Evolutionary conservation across 2,113 vertebrate genomes (phyloP), one percentile per base, ranked within the genome.

Genomic region (Leptosomus discolor): DNA sequence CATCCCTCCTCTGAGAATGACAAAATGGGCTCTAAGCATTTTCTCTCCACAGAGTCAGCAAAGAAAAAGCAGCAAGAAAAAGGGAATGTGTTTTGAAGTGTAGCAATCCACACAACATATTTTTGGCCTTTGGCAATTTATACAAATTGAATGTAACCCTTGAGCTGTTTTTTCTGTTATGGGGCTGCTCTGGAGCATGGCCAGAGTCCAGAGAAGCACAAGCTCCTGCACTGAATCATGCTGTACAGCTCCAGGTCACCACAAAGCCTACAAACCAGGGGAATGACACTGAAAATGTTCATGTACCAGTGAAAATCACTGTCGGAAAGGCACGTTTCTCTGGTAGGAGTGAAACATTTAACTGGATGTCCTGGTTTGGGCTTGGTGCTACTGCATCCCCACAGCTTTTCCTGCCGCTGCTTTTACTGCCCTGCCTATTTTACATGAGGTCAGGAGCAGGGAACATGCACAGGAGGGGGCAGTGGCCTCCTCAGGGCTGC

Each of bases 131-230:
- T 78, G 50, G 94, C 88, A 51, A 80, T 95, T 96, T 85, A 88
- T 91, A 75, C 64, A 67, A 92, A 83, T 74, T 73, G 60, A 86
- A 50, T 67, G 41, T 83, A 95, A 93, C 83, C 88, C 90, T 96
- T 79, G 93, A 93, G 94, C 94, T 94, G 90, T 81, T 95, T 76
- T 77, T 80, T 58, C 71, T 53, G 45, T 15, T 67, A 65, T 37
- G 50, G 53, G 82, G 56, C 88, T 83, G 88, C 88, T 83, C 92
- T 93, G 88, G 88, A 94, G 75, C 70, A 83, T 0, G 1, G 78
- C 88, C 88, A 96, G 77, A 70, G 69, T 17, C 53, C 36, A 48
- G 43, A 82, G 65, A 54, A 73, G 41, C 48, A 81, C 39, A 54
- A 78, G 80, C 54, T 74, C 87, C 57, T 20, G 46, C 0, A 3